phyloP scores from a whole-genome alignment of 2,888 invertebrate genomes.

The Drosophila demipolita region DNA sequence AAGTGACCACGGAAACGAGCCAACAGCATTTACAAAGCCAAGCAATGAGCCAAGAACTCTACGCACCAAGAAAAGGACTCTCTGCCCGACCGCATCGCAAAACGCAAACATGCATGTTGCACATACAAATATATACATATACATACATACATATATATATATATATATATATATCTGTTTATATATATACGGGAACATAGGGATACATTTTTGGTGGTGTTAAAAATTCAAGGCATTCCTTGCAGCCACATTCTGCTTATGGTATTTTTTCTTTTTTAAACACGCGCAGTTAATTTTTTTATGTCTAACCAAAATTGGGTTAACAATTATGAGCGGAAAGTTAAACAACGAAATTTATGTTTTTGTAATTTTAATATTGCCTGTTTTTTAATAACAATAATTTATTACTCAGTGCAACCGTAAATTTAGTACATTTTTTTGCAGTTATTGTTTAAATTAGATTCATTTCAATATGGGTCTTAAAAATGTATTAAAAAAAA shows the following conservation, averaged over 20 bases:
- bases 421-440: not conserved
- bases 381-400: not conserved
- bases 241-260: constrained; percentile 11
- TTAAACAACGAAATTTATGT: constrained; percentile 11
- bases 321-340: constrained; percentile 52
- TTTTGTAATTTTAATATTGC: not conserved
- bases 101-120: constrained; percentile 28
- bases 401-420: not conserved
- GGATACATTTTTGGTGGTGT: constrained; percentile 24
- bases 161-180: not conserved
- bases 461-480: no score
- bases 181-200: not conserved
- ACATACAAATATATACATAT: not conserved
- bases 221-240: constrained; percentile 40
- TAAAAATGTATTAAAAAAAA: no score
- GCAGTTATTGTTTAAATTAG: no score
- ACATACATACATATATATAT: not conserved
- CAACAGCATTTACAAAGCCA: constrained; percentile 45
- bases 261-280: constrained; percentile 13
- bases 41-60: constrained; percentile 27
- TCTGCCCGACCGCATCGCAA: constrained; percentile 32
- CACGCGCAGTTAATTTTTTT: constrained; percentile 58
- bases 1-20: constrained; percentile 68
- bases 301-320: constrained; percentile 39
- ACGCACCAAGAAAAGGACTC: constrained; percentile 14